Conservation (phyloP, 2,797 vertebrate species). For the Crotalus adamanteus region DNA sequence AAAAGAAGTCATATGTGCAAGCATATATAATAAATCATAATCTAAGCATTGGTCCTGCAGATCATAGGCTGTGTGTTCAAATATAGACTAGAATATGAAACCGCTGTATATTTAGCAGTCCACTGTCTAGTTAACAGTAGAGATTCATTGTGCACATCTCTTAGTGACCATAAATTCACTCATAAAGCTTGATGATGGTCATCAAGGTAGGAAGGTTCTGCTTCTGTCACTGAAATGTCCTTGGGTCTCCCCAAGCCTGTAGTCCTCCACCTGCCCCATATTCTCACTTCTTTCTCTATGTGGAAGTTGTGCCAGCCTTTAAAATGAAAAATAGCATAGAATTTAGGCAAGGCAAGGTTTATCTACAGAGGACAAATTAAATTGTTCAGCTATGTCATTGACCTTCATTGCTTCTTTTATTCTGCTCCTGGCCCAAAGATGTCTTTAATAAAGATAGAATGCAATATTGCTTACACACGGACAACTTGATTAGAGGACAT, state of each 20-base stretch:
- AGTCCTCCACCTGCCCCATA: not conserved
- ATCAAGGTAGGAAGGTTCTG: not conserved
- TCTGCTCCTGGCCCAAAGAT: not conserved
- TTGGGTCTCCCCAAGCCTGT: not conserved
- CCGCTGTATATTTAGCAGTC: not conserved
- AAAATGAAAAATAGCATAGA: not conserved
- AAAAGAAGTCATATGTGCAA: not conserved
- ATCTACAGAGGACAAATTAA: not conserved
- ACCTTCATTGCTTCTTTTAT: not conserved
- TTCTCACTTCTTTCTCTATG: not conserved
- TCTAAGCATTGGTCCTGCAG: not conserved
- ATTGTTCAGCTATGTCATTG: not conserved
- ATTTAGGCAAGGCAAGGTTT: not conserved
- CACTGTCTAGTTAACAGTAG: not conserved
- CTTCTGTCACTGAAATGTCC: not conserved
- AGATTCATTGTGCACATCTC: not conserved
- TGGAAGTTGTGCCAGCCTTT: not conserved
- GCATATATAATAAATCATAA: not conserved
- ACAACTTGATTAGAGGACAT: fast-evolving
- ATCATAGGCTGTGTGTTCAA: not conserved
- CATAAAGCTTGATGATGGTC: not conserved
- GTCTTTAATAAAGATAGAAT: not conserved
- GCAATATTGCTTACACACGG: not conserved
- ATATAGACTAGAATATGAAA: not conserved
- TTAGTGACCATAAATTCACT: not conserved